Conservation (phyloP, 2,888 invertebrate species). For the Drosophila fungiperda region DNA sequence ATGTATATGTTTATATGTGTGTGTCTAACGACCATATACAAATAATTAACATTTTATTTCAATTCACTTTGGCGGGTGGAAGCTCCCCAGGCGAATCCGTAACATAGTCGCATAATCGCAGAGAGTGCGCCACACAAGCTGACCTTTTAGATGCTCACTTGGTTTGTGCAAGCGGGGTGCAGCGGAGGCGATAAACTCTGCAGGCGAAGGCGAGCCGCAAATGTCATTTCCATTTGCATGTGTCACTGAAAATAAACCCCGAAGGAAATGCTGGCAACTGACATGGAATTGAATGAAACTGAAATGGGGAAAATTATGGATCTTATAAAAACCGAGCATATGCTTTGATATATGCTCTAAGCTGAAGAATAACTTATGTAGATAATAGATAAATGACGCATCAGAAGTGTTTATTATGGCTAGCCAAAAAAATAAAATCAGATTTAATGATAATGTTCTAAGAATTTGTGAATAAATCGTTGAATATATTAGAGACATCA, state of each 20-base stretch:
- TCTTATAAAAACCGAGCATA: not conserved
- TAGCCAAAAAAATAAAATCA: not conserved
- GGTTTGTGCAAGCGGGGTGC: not conserved
- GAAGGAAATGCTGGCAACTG: constrained; percentile 42
- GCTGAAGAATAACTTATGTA: not conserved
- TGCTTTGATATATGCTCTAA: constrained; percentile 4
- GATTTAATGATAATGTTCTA: not conserved
- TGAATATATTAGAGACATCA: not conserved
- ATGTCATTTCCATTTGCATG: constrained; percentile 59
- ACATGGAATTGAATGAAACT: constrained; percentile 8
- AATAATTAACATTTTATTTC: constrained; percentile 58
- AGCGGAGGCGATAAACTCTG: not conserved
- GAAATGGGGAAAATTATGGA: not conserved
- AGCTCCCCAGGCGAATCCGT: constrained; percentile 21
- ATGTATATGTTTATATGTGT: constrained; percentile 16
- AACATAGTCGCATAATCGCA: constrained; percentile 12
- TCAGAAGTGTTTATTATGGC: not conserved
- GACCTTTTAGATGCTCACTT: constrained; percentile 46
- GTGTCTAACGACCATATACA: constrained; percentile 29
- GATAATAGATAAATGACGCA: too few relatives aligned
- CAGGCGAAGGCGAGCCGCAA: constrained; percentile 9
- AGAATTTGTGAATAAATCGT: not conserved
- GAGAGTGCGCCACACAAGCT: constrained; percentile 33
- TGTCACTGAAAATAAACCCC: constrained; percentile 44
- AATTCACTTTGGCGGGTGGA: constrained; percentile 18